Base-by-base conservation (phyloP, 2,113 vertebrate species). In the Brachypteracias leptosomus region DNA sequence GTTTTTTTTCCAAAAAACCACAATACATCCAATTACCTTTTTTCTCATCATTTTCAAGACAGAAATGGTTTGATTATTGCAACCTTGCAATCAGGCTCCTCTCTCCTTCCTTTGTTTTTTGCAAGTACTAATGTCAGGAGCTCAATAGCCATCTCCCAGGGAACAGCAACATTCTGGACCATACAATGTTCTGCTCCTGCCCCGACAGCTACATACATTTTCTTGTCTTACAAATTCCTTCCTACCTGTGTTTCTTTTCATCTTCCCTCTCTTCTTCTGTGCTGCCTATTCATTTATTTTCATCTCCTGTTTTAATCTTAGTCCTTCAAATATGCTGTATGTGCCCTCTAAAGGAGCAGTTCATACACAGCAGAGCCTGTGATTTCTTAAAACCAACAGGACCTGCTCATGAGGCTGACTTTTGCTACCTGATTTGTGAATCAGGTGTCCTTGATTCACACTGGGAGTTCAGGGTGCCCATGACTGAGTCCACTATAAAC, bases 261-360 rank as follows among this genome's bases (percentile, higher is more conserved):
- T 85, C 67, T 89, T 85, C 78, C 21, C 49, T 83, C 77, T 92
- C 66, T 89, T 74, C 70, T 85, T 65, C 65, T 72, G 24, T 77
- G 75, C 78, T 90, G 88, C 59, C 76, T 90, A 81, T 74, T 94
- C 44, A 96, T 95, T 92, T 92, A 93, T 95, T 96, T 95, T 95
- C 66, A 80, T 89, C 73, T 94, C 38, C 68, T 0, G 0, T 95
- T 96, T 93, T 90, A 94, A 94, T 90, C 84, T 74, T 81, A 94
- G 80, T 87, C 78, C 81, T 96, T 94, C 78, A 91, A 74, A 35
- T 94, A 58, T 62, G 65, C 73, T 35, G 66, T 33, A 93, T n/a
- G 44, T 94, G 78, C 74, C 75, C 85, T 89, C 55, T 79, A 68
- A 88, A 95, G 78, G 18, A 90, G 67, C 5, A 0, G 59, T 31